phyloP scores from a whole-genome alignment of 2,888 invertebrate species.

The Antheraea yamamai region DNA sequence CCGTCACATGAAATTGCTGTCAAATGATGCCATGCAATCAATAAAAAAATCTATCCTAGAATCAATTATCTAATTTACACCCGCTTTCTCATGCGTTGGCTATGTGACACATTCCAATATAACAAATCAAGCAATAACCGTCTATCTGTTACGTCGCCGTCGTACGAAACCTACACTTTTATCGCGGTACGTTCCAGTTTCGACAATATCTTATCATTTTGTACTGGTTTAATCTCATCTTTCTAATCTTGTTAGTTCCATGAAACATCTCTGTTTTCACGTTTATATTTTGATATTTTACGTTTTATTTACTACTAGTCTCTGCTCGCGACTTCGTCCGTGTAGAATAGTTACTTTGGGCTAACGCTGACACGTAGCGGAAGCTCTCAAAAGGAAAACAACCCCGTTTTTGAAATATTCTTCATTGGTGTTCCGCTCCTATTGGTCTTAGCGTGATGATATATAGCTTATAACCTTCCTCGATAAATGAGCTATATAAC shows the following conservation, averaged over 20 bases:
- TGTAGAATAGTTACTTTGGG: too few species aligned
- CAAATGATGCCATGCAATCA: too few species aligned
- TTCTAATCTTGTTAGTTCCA: slow-evolving; percentile 4
- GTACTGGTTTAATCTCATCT: slow-evolving; percentile 11
- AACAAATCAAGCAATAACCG: not conserved
- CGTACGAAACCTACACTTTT: not conserved
- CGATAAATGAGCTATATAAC: too few species aligned
- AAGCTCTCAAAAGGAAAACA: too few species aligned
- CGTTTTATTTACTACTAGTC: not conserved
- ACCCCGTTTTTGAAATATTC: too few species aligned
- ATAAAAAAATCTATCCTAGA: not conserved
- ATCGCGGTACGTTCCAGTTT: slow-evolving; percentile 1
- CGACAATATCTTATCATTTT: slow-evolving; percentile 14
- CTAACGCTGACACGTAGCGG: too few species aligned
- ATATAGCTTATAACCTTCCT: too few species aligned
- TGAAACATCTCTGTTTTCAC: slow-evolving; percentile 2
- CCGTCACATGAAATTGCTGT: too few species aligned
- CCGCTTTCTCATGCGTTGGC: not conserved
- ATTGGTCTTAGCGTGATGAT: too few species aligned
- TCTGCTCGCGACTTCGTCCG: too few species aligned
- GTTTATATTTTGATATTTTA: not conserved
- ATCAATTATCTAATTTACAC: not conserved
- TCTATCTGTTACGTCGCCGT: not conserved
- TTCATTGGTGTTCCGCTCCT: too few species aligned
- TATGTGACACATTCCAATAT: not conserved